phyloP scores from a whole-genome alignment of 2,797 vertebrate species.

The Hydrocynus forskahlii region DNA sequence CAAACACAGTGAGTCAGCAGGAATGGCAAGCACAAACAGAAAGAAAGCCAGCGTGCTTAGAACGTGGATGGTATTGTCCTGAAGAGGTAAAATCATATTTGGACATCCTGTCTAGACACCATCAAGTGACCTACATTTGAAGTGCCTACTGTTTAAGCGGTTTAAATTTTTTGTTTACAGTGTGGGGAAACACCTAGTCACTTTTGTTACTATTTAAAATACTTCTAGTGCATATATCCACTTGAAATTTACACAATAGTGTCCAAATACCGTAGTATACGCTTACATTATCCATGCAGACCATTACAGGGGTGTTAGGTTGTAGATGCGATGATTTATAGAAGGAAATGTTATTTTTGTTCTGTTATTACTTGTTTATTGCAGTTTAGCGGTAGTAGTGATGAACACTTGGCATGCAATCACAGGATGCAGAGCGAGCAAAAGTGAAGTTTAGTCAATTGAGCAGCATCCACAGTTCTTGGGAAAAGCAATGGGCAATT shows the following conservation, averaged over 20 bases:
- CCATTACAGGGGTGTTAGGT: background rate
- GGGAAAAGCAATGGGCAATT: background rate
- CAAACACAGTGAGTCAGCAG: conserved; percentile 31
- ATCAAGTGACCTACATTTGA: background rate
- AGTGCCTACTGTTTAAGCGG: background rate
- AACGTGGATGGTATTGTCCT: background rate
- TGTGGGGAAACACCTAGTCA: too few relatives aligned
- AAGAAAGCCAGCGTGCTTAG: conserved; percentile 21
- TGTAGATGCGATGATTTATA: background rate
- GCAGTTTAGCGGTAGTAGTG: background rate
- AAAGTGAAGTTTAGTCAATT: background rate
- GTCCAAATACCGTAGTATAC: too few relatives aligned
- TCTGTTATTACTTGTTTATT: background rate
- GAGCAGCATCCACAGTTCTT: background rate
- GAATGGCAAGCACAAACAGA: conserved; percentile 25
- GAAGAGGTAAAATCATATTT: conserved; percentile 10
- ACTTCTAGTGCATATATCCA: too few relatives aligned
- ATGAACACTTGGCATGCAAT: background rate
- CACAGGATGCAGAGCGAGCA: background rate
- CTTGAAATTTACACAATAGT: too few relatives aligned
- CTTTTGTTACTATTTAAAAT: too few relatives aligned
- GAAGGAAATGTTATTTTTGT: background rate
- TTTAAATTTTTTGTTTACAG: background rate
- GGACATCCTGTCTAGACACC: conserved; percentile 1
- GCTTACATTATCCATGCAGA: background rate